Base-by-base conservation (phyloP, 2,113 vertebrate species). In the Garra rufa region DNA sequence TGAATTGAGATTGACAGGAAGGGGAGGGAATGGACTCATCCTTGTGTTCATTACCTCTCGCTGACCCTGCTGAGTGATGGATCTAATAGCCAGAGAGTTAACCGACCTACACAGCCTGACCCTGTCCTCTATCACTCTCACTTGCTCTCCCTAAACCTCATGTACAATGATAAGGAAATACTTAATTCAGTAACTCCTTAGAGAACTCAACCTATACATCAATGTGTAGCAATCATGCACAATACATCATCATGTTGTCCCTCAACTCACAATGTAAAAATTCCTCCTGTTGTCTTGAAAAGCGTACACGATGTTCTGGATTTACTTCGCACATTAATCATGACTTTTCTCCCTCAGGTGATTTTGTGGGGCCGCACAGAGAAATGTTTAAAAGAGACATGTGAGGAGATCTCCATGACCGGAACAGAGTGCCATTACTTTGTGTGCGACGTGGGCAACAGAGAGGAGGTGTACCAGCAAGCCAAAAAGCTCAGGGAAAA, bases 311-410 rank as follows among this genome's bases (percentile, higher is more conserved):
- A 69, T 69, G 65, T 21, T n/a, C 17, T 48, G 46, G 3, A 43
- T 78, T 26, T 44, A 41, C 52, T 59, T 57, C 59, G 43, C n/a
- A 67, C 14, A n/a, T n/a, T 2, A 70, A 24, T 81, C 5, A 41
- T 30, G 41, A 38, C 44, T 41, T 28, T 59, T 24, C 46, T 93
- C 90, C 91, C 8, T 77, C 85, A 99, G 98, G 95, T 99, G 69
- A 96, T 99, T 91, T 90, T 99, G 81, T 99, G 98, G 98, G 98
- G 98, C 57, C 95, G 98, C 67, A 99, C 98, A 0, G 98, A 99
- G 90, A 97, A 96, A 52, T 98, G 96, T 88, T 95, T 99, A 71
- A 97, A 96, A 90, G 97, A 98, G 89, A 96, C 98, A 0, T 92
- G 92, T 0, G 96, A 97, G 82, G 97, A 99, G 91, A 97, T 99